A percentile compares a stretch with the other conserved stretches of the same genome.
Evolutionary conservation across 2,113 vertebrate genomes (phyloP).

Genomic region (Ctenomys sociabilis): DNA sequence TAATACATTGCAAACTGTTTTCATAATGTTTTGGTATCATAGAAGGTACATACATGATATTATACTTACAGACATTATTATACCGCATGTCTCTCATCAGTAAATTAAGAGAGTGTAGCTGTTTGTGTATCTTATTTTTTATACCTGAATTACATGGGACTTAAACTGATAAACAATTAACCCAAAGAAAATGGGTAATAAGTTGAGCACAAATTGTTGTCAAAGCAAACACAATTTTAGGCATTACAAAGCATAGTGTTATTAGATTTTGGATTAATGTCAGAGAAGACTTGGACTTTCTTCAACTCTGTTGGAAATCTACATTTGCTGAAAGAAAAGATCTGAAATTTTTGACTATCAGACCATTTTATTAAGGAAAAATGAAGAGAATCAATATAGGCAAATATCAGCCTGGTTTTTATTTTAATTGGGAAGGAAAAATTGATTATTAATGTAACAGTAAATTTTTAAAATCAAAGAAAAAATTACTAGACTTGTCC

Average conservation of each 20-base stretch:
- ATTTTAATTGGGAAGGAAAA: conserved; percentile 61
- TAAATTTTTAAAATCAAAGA: conserved; percentile 47
- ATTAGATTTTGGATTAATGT: conserved; percentile 44
- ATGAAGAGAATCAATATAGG: conserved; percentile 40
- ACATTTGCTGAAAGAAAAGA: conserved; percentile 45
- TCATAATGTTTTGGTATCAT: no score
- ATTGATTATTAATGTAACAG: conserved; percentile 29
- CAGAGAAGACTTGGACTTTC: not conserved
- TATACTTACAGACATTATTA: no score
- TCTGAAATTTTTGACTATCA: conserved; percentile 32
- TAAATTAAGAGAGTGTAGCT: no score
- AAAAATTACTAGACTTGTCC: conserved; percentile 48
- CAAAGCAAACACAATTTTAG: conserved; percentile 53
- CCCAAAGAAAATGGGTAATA: not conserved
- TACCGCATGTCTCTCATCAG: no score
- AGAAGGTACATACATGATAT: no score
- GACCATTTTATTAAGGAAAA: conserved; percentile 34
- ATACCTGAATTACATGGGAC: not conserved
- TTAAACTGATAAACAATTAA: not conserved
- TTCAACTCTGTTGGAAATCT: conserved; percentile 46
- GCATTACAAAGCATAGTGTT: not conserved
- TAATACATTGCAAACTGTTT: no score
- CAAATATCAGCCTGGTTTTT: conserved; percentile 24
- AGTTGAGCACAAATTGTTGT: conserved; percentile 27
- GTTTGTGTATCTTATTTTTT: no score